A percentile compares a stretch with the other conserved stretches of the same genome.
Evolutionary conservation across 2,888 invertebrate genomes (phyloP).

Genomic region (Mesodorylaimus sp.): DNA sequence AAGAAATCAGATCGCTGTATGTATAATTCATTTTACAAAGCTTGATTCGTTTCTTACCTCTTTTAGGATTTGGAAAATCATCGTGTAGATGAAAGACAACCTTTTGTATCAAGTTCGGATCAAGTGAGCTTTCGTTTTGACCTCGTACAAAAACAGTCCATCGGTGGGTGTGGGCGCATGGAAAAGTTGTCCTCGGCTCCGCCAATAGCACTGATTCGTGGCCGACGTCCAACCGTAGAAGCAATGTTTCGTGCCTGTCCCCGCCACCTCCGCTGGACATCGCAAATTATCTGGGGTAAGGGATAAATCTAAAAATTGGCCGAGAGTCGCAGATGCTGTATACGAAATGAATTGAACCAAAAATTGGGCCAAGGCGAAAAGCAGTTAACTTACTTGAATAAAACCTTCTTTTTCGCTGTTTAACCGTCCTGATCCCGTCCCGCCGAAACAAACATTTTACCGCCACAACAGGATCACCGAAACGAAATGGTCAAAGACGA

Average conservation of each 20-base stretch:
- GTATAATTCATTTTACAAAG: slow-evolving; percentile 15
- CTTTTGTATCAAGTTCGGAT: neutral
- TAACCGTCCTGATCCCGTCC: no score
- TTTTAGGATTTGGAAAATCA: slow-evolving; percentile 7
- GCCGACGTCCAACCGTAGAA: slow-evolving; percentile 3
- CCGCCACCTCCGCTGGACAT: no score
- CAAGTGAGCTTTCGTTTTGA: neutral
- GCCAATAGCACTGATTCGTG: slow-evolving; percentile 5
- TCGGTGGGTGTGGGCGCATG: slow-evolving; percentile 7
- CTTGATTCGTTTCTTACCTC: slow-evolving; percentile 4
- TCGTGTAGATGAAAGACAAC: slow-evolving; percentile 11
- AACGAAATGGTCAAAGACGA: no score
- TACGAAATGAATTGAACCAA: no score
- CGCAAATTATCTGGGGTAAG: no score
- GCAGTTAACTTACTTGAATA: no score
- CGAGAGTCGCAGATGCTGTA: no score
- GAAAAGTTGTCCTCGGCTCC: neutral
- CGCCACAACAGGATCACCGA: no score
- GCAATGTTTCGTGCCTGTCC: neutral
- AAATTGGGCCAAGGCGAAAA: no score
- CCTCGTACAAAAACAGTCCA: slow-evolving; percentile 12
- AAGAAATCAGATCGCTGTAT: slow-evolving; percentile 1
- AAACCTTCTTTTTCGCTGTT: no score
- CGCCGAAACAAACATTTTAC: no score
- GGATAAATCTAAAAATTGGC: no score